Percentiles rank a stretch among this genome's conserved stretches.
Evolutionary conservation across 2,888 invertebrate genomes (phyloP).

Genomic region (Leptothorax acervorum): DNA sequence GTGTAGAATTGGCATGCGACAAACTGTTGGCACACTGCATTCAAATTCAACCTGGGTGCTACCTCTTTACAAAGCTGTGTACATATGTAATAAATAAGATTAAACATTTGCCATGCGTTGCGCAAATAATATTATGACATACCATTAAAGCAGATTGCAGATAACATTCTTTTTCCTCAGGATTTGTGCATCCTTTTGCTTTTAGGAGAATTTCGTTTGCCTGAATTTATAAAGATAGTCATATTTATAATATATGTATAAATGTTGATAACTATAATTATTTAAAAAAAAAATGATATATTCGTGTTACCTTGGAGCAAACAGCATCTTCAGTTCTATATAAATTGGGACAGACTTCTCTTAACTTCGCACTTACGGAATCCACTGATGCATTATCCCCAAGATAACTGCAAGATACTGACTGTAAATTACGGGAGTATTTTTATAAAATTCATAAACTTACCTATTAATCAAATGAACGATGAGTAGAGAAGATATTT

Average conservation of each 20-base stretch:
- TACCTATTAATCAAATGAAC: slow-evolving; percentile 93
- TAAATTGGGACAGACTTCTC: slow-evolving; percentile 96
- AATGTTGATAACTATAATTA: background rate
- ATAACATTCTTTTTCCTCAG: slow-evolving; percentile 92
- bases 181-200: slow-evolving; percentile 91
- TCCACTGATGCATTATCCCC: slow-evolving; percentile 98
- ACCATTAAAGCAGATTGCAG: slow-evolving; percentile 91
- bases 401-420: slow-evolving; percentile 90
- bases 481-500: slow-evolving; percentile 91
- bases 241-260: slow-evolving; percentile 14
- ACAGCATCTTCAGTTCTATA: slow-evolving; percentile 98
- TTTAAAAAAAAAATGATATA: background rate
- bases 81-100: slow-evolving; percentile 34
- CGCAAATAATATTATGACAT: slow-evolving; percentile 51
- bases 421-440: slow-evolving; percentile 9
- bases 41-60: slow-evolving; percentile 94
- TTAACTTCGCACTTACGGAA: slow-evolving; percentile 94
- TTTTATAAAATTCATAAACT: slow-evolving; percentile 57
- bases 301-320: slow-evolving; percentile 92
- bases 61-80: slow-evolving; percentile 94
- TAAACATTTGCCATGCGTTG: background rate
- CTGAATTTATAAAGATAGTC: slow-evolving; percentile 84
- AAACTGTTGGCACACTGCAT: slow-evolving; percentile 94
- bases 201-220: slow-evolving; percentile 95
- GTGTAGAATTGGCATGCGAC: slow-evolving; percentile 93